Evolutionary conservation across 1,140 invertebrate genomes (phyloP), one percentile per base, ranked within the genome.

Genomic region (Aphelenchoides fujianensis): DNA sequence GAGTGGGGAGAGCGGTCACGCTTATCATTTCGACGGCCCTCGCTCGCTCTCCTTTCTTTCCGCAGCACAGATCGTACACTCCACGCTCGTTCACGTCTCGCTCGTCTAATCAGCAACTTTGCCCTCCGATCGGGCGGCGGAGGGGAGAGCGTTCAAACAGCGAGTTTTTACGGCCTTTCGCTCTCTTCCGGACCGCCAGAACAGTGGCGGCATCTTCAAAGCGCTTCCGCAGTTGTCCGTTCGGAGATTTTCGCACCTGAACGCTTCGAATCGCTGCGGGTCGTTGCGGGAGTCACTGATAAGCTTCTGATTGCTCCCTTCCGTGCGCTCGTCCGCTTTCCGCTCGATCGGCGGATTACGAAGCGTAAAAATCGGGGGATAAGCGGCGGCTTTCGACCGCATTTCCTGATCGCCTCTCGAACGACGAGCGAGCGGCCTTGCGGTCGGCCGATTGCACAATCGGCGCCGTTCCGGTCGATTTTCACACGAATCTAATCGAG

Each of bases 401-500:
- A n/a, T n/a, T n/a, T n/a, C n/a, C n/a, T n/a, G n/a, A n/a, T n/a
- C n/a, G n/a, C n/a, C n/a, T n/a, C n/a, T n/a, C n/a, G n/a, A n/a
- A n/a, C n/a, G n/a, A n/a, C n/a, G n/a, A n/a, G n/a, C n/a, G n/a
- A n/a, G n/a, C n/a, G n/a, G n/a, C n/a, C n/a, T n/a, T n/a, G n/a
- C n/a, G n/a, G n/a, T 48, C 23, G 41, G 12, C 41, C 12, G 12
- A 48, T 48, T 48, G 41, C 41, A 48, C 23, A 48, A 48, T 48
- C 41, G 23, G 23, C 41, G 41, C n/a, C 23, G 41, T 48, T 48
- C 23, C 41, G 41, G 12, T 48, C 41, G 23, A 48, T 23, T 48
- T 48, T 48, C 41, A 48, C 41, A 48, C 41, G 23, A 48, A 48
- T 48, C 41, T 48, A 48, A 48, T 48, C 41, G 41, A 12, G 41